Base-by-base conservation (phyloP, 2,113 vertebrate species). In the Xenopus tropicalis region DNA sequence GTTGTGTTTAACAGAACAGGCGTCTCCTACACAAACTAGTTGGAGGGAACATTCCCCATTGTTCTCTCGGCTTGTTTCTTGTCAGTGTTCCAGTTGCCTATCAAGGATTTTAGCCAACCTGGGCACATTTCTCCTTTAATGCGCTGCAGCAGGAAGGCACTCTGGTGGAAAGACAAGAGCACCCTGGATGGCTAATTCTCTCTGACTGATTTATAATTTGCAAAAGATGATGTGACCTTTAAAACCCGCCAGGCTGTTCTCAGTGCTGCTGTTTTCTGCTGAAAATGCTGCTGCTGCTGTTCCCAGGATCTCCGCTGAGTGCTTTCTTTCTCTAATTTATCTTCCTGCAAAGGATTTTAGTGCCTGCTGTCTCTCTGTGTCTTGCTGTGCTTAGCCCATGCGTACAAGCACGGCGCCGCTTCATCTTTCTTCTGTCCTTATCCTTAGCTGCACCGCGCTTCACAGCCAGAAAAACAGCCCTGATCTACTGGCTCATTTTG, bases 271-370 rank as follows among this genome's bases (percentile, higher is more conserved):
- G 66, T 75, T 75, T 69, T 63, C 73, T 69, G 46, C 66, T 69
- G 73, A 75, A 75, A 75, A 69, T 75, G 73, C 73, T 69, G 73
- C 73, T 75, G 66, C 67, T 69, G 73, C 66, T 75, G 73, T 69
- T 56, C 66, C 51, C 57, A 63, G 73, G 73, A 69, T 75, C 67
- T 75, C 73, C 73, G 63, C 73, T 75, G 73, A 75, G 73, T 75
- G 73, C 73, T 69, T 75, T 75, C 66, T 75, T 68, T 66, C 73
- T 69, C 65, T 75, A 75, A 75, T 75, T 75, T 75, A 75, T 75
- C 73, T 75, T 75, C 73, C 66, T 75, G 73, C 66, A 75, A 75
- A 75, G 73, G 73, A 75, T 75, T 75, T 75, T 75, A 75, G 73
- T 75, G 73, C 73, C 73, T 69, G 73, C 73, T 75, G 73, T 69